Conservation (phyloP, 2,888 invertebrate species). For the Ornithoptera priamus region DNA sequence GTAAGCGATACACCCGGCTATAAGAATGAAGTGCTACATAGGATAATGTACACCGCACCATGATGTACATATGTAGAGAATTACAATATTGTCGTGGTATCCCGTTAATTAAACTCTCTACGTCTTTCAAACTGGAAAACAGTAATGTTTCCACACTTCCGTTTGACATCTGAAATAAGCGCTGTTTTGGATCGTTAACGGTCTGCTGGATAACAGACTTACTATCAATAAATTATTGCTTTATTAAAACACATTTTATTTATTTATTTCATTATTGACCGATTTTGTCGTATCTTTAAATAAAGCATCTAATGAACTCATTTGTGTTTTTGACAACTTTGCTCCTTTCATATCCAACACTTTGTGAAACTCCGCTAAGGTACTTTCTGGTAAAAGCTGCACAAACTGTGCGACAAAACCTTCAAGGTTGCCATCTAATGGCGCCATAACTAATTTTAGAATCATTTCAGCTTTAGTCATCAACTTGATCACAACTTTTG, state of each 20-base stretch:
- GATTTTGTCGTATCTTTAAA: conserved; percentile 52
- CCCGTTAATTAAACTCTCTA: too few relatives aligned
- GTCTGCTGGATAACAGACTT: not conserved
- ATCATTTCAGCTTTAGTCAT: conserved; percentile 99
- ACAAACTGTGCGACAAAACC: conserved; percentile 94
- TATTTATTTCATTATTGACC: conserved; percentile 36
- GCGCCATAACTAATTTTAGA: conserved; percentile 98
- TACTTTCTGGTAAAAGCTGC: conserved; percentile 93
- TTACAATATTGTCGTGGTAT: too few relatives aligned
- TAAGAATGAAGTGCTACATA: too few relatives aligned
- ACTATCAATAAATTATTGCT: not conserved
- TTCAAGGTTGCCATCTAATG: conserved; percentile 84
- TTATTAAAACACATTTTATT: conserved; percentile 27
- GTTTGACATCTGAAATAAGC: too few relatives aligned
- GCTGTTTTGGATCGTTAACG: too few relatives aligned
- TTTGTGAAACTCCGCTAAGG: conserved; percentile 94
- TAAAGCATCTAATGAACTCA: conserved; percentile 52
- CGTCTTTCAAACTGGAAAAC: too few relatives aligned
- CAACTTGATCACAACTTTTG: conserved; percentile 90
- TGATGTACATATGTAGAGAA: too few relatives aligned
- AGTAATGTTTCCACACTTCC: too few relatives aligned
- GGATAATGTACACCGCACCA: too few relatives aligned
- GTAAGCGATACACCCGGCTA: too few relatives aligned
- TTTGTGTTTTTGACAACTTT: conserved; percentile 65
- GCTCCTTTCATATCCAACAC: conserved; percentile 96